Evolutionary conservation across 1,140 invertebrate species (phyloP).

Genomic region (Tribolium castaneum): DNA sequence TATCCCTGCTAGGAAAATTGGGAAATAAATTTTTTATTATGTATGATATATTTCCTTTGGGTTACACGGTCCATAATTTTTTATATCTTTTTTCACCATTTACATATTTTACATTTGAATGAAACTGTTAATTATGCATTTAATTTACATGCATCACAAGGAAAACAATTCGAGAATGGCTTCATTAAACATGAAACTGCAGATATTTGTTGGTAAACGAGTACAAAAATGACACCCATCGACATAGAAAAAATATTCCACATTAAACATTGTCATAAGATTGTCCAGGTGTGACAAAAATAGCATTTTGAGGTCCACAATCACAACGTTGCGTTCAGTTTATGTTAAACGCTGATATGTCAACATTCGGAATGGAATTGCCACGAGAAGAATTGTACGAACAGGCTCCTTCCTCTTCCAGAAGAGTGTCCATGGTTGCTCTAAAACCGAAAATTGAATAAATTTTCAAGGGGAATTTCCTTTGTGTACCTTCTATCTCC

Average conservation of each 20-base stretch:
- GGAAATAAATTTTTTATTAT: background rate
- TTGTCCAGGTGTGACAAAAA: background rate
- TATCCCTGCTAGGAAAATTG: background rate
- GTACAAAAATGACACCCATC: background rate
- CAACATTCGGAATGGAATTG: slow-evolving; percentile 32
- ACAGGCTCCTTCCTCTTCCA: slow-evolving; percentile 47
- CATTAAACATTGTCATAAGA: slow-evolving; percentile 12
- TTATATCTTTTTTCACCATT: background rate
- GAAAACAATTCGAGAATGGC: background rate
- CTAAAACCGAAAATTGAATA: slow-evolving; percentile 20
- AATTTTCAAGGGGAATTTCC: background rate
- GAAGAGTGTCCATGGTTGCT: slow-evolving; percentile 49
- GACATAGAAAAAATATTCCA: slow-evolving; percentile 22
- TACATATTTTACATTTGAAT: background rate
- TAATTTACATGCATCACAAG: background rate
- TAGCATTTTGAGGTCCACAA: slow-evolving; percentile 1
- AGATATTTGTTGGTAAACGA: background rate
- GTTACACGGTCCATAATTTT: background rate
- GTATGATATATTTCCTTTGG: background rate
- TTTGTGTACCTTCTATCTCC: slow-evolving; percentile 45
- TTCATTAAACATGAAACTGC: background rate
- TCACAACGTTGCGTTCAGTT: background rate
- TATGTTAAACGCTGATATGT: slow-evolving; percentile 7
- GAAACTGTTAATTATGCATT: background rate
- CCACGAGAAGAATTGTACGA: slow-evolving; percentile 46